Base-by-base conservation (phyloP, 2,113 vertebrate species). In the Percopsis transmontana region DNA sequence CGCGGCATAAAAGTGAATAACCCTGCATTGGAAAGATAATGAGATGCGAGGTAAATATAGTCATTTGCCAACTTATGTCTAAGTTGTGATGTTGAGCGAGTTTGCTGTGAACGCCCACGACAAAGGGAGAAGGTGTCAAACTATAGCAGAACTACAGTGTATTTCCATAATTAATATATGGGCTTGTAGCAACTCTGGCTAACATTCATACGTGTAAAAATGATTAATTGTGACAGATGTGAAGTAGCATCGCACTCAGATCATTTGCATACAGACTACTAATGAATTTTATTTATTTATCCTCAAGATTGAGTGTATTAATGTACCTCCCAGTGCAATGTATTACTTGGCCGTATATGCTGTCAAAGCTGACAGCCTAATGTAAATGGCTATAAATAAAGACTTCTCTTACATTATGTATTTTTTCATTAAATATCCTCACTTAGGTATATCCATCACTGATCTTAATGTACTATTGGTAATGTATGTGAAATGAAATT, bases 141-240 rank as follows among this genome's bases (percentile, higher is more conserved):
- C 27, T 33, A 7, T 51, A 68, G 61, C 42, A 66, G 58, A 45
- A 57, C 58, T 65, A 23, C 48, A 84, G 76, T 74, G 72, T 68
- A 66, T 81, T 77, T 85, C 69, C 74, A 54, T 77, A 71, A 83
- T 81, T 64, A 73, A 58, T 58, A 42, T 16, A 65, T 52, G 51
- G 47, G 65, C 68, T 67, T 41, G 48, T 64, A 74, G 79, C 58
- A 72, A 79, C 70, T 56, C 40, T 58, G 75, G 77, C 70, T 33
- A 7, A 53, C 62, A 68, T 82, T 76, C 54, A 72, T 80, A 76
- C 77, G 68, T 52, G 58, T 68, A 41, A 78, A 65, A 79, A 76
- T 80, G 67, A 85, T 85, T 80, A 72, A 87, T 80, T 47, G 74
- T 77, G 84, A 85, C 77, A 77, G 74, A 78, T 80, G 82, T 80